Evolutionary conservation across 2,113 vertebrate species (phyloP), one percentile per base, ranked within the genome.

Genomic region (Cyanoderma ruficeps): DNA sequence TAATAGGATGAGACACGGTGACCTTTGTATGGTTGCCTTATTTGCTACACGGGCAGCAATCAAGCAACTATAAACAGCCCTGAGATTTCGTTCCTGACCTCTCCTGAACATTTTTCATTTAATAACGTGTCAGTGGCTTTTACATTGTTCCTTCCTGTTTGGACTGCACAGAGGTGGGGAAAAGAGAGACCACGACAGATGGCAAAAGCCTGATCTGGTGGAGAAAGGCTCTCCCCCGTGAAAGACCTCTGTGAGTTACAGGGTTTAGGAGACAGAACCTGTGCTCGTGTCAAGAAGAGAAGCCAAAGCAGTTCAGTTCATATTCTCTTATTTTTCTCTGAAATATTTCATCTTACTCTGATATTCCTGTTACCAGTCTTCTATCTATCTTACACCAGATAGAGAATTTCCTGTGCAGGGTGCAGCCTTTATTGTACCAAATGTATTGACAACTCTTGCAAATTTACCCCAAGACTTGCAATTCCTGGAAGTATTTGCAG

Each of bases 1-100:
- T 96, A 96, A 97, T 93, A 94, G 89, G 96, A 96, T 94, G 96
- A 95, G 96, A 96, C 95, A 89, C 41, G 13, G 89, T 95, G 92
- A 97, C 95, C 95, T 96, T 97, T 96, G 92, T 91, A 92, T 85
- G 91, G 91, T 80, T 94, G 86, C 92, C 91, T 94, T 96, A 96
- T 95, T 95, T 89, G 93, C 94, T 94, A 86, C 95, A 87, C 83
- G 91, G 93, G 78, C 92, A 87, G 94, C 96, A 96, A 92, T 95
- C 94, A 96, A 92, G 89, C 86, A 92, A 93, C 90, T 95, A 95
- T 96, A 95, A 96, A 93, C 94, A 94, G 95, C 90, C 89, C 77
- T 63, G 74, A 83, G 92, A 94, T 95, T 94, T 95, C 2, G 10
- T 81, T 96, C 92, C 89, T 96, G 94, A 97, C 94, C 95, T 95